phyloP scores from a whole-genome alignment of 2,888 invertebrate species.

The Pecten maximus region DNA sequence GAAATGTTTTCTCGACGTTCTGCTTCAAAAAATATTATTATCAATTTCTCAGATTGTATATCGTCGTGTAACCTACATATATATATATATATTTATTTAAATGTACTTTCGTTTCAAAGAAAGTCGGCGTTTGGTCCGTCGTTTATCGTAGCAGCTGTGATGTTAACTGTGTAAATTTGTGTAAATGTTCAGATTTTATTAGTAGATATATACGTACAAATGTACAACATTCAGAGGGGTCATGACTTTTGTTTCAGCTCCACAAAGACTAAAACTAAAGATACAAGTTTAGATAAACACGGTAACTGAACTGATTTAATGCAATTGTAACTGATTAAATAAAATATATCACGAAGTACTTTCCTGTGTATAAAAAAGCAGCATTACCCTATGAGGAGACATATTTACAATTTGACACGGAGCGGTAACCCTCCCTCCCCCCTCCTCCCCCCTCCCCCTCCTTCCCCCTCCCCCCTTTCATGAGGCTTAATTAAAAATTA shows the following conservation, averaged over 20 bases:
- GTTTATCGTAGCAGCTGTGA: no score
- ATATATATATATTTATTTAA: no score
- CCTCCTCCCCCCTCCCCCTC: background rate
- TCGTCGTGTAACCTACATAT: no score
- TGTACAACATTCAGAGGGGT: no score
- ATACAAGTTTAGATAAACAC: background rate
- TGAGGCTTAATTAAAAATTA: conserved; percentile 1
- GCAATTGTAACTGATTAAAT: background rate
- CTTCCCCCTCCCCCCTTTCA: background rate
- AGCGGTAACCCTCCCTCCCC: background rate
- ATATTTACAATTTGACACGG: background rate
- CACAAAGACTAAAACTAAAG: background rate
- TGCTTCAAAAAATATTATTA: no score
- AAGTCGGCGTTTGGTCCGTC: no score
- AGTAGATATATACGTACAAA: no score
- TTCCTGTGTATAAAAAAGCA: background rate
- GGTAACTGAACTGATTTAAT: background rate
- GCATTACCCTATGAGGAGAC: background rate
- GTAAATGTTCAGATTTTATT: no score
- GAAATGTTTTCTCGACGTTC: no score
- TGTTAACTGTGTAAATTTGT: no score
- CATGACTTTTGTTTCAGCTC: background rate
- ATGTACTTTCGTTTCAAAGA: no score
- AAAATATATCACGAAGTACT: background rate
- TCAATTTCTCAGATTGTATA: no score